Evolutionary conservation across 2,888 invertebrate genomes (phyloP).

Genomic region (Melanostoma mellinum): DNA sequence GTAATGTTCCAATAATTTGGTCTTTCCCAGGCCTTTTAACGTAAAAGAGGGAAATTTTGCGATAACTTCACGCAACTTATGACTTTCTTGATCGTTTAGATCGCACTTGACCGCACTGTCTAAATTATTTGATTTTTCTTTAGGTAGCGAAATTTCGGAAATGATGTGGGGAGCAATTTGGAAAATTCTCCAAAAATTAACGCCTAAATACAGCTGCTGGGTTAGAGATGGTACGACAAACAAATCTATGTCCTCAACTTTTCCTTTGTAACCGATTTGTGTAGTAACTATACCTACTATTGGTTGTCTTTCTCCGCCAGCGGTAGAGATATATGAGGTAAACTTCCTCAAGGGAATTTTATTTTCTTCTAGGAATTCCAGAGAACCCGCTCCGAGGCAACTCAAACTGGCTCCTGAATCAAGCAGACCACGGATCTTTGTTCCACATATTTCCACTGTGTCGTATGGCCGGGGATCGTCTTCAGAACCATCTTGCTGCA

Average conservation of each 20-base stretch:
- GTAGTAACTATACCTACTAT: background rate
- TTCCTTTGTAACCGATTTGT: background rate
- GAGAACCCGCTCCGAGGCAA: background rate
- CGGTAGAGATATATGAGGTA: background rate
- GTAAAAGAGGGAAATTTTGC: background rate
- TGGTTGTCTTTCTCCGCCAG: background rate
- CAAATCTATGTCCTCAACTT: background rate
- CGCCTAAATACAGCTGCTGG: background rate
- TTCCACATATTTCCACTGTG: background rate
- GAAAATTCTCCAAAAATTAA: conserved; percentile 5
- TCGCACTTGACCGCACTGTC: background rate
- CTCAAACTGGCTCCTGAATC: conserved; percentile 7
- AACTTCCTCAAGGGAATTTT: background rate
- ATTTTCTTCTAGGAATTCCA: background rate
- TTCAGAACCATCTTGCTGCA: background rate
- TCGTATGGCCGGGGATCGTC: background rate
- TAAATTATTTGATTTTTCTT: background rate
- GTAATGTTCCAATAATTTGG: background rate
- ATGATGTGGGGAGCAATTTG: background rate
- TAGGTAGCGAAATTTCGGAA: background rate
- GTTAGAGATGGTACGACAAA: background rate
- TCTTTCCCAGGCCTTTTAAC: background rate
- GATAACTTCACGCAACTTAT: background rate
- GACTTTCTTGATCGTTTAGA: background rate
- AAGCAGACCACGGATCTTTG: background rate